A percentile compares a stretch with the other conserved stretches of the same genome.
These are phyloP conservation scores for Nasonovia ribisnigri DNA, from an alignment of 2,888 invertebrate genomes.

Conservation along the genomic window DNA sequence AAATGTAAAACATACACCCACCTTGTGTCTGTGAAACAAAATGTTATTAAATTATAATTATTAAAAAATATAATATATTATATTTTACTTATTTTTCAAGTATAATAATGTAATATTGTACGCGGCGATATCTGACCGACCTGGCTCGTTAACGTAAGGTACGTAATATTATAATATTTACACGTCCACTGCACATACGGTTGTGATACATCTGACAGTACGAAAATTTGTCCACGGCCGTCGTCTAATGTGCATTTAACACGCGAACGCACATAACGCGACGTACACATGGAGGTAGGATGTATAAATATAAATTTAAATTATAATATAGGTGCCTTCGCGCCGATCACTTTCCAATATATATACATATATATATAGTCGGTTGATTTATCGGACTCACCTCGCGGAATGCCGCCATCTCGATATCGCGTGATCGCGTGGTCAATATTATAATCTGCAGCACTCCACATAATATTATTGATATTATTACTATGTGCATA, in stretches of 20 bases:
- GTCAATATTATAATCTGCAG: conserved; percentile 11
- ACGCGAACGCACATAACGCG: conserved; percentile 34
- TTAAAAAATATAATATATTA: neutral
- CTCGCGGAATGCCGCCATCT: conserved; percentile 27
- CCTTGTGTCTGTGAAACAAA: no score
- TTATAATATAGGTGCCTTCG: neutral
- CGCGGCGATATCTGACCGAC: neutral
- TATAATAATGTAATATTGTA: neutral
- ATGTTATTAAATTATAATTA: no score
- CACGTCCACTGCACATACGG: neutral
- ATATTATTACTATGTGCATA: no score
- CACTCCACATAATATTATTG: neutral
- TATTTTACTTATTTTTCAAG: neutral
- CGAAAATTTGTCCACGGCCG: conserved; percentile 40
- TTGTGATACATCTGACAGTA: neutral
- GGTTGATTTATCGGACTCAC: conserved; percentile 46
- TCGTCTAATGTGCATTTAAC: conserved; percentile 49
- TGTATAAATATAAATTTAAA: neutral
- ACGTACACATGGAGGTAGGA: neutral
- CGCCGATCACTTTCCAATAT: conserved; percentile 45
- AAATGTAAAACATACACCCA: neutral
- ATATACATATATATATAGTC: conserved; percentile 35
- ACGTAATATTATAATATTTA: neutral
- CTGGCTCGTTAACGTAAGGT: neutral
- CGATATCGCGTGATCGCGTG: conserved; percentile 61